phyloP scores from a whole-genome alignment of 35 echinoderm and acorn worm species.

The Acanthaster planci region DNA sequence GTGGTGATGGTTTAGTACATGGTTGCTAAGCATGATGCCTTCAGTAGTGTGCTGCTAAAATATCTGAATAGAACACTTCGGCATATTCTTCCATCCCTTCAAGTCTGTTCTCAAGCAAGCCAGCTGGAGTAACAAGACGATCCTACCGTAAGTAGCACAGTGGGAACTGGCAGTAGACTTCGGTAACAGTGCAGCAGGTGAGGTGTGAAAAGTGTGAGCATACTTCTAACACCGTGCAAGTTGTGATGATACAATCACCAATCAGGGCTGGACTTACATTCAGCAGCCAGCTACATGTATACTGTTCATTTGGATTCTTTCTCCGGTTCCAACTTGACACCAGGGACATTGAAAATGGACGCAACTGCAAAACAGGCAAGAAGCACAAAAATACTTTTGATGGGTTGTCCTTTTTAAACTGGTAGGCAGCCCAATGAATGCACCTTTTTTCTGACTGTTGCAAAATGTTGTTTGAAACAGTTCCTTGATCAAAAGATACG shows the following conservation, averaged over 20 bases:
- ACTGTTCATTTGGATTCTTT: constrained; percentile 30
- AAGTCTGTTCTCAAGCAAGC: too few relatives aligned
- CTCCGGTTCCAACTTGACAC: constrained; percentile 45
- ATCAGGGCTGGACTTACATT: constrained; percentile 5
- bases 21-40: too few relatives aligned
- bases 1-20: too few relatives aligned
- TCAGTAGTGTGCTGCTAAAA: too few relatives aligned
- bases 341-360: constrained; percentile 59
- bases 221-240: constrained; percentile 2
- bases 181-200: neutral
- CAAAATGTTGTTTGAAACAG: too few relatives aligned
- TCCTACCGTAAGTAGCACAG: too few relatives aligned
- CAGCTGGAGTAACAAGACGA: too few relatives aligned
- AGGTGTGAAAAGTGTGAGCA: neutral
- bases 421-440: too few relatives aligned
- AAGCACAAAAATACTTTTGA: neutral
- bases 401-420: neutral
- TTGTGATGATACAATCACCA: constrained; percentile 5
- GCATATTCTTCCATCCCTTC: too few relatives aligned
- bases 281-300: neutral
- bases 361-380: constrained; percentile 15
- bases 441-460: too few relatives aligned
- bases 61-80: too few relatives aligned
- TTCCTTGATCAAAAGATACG: too few relatives aligned
- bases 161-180: neutral